Conservation (phyloP, 2,113 vertebrate species). For the Grammomys dolichurus region DNA sequence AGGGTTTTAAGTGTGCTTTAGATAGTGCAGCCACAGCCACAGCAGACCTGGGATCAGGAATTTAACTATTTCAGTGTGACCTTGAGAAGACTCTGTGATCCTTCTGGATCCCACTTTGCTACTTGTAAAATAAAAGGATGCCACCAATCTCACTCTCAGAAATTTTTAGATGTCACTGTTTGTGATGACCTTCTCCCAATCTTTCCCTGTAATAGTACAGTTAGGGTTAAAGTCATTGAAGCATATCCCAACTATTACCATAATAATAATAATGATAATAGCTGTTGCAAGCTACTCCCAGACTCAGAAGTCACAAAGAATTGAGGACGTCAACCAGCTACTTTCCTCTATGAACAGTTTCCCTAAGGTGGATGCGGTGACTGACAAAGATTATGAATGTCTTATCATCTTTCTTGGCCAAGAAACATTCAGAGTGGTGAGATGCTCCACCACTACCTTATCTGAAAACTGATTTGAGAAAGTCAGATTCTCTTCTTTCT, state of each 20-base stretch:
- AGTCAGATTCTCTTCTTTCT: background rate
- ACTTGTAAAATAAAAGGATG: conserved; percentile 19
- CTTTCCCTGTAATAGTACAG: conserved; percentile 1
- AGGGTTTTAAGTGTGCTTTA: conserved; percentile 37
- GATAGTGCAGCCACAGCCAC: background rate
- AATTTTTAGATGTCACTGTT: background rate
- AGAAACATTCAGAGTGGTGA: background rate
- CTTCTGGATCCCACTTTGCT: conserved; percentile 46
- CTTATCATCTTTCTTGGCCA: background rate
- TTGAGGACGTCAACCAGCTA: background rate
- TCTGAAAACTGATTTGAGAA: background rate
- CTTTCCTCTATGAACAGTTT: background rate
- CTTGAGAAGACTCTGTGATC: conserved; percentile 35
- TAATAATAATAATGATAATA: background rate
- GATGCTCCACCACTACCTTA: background rate
- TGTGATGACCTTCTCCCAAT: background rate
- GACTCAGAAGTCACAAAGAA: conserved; percentile 10
- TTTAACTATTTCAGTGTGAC: conserved; percentile 4
- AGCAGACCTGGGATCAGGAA: conserved; percentile 1
- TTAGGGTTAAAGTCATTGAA: background rate
- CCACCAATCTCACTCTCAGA: background rate
- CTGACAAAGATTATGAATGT: background rate
- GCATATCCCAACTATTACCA: background rate
- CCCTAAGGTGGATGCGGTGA: background rate
- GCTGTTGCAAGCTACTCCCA: background rate